These are phyloP conservation scores for Oscheius sp. DNA, from an alignment of 2,888 invertebrate species.

Conservation along the genomic window DNA sequence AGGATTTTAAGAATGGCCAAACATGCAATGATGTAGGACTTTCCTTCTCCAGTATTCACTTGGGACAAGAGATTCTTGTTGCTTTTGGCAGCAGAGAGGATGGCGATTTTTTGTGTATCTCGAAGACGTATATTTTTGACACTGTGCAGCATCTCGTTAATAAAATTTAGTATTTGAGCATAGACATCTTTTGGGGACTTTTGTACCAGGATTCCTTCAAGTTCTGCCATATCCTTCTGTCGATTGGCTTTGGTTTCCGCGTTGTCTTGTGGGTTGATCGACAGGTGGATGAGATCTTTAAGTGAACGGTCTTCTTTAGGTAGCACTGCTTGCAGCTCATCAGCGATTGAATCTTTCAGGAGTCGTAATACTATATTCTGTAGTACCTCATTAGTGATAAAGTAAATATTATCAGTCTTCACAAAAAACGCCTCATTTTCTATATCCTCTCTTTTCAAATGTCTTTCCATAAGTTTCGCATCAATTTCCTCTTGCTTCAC, in stretches of 20 bases:
- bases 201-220: not conserved
- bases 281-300: not conserved
- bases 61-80: conserved; percentile 61
- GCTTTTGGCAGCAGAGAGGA: conserved; percentile 8
- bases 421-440: not conserved
- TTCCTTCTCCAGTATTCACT: conserved; percentile 72
- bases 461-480: not conserved
- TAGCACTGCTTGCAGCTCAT: not conserved
- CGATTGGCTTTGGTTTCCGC: not conserved
- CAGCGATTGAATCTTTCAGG: not conserved
- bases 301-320: not conserved
- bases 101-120: conserved; percentile 34
- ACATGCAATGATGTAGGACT: conserved; percentile 70
- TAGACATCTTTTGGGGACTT: not conserved
- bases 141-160: not conserved
- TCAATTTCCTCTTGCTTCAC: not conserved
- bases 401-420: not conserved
- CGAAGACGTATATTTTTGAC: not conserved
- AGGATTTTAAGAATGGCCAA: conserved; percentile 65
- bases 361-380: not conserved
- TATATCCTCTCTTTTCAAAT: not conserved
- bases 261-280: not conserved
- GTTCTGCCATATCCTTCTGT: not conserved
- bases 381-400: not conserved
- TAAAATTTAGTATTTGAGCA: not conserved